phyloP scores from a whole-genome alignment of 2,797 vertebrate species.

The Mastacembelus armatus region DNA sequence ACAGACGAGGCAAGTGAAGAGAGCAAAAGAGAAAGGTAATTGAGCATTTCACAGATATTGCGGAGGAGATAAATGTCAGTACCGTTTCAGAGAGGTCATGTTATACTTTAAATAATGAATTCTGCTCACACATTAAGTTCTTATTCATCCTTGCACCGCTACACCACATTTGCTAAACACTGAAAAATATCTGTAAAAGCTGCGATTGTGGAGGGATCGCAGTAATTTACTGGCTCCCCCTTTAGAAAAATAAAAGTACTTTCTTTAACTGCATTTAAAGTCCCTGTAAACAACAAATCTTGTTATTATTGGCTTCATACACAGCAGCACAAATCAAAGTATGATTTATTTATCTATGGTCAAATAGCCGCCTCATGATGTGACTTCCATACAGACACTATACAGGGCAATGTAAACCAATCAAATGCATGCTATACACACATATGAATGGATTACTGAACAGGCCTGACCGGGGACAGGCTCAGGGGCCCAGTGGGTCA shows the following conservation, averaged over 20 bases:
- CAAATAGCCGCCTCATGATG: no score
- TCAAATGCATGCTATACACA: no score
- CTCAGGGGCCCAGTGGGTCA: no score
- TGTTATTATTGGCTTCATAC: no score
- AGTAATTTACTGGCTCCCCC: no score
- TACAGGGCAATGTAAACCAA: no score
- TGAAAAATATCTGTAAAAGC: neutral
- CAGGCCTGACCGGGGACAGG: no score
- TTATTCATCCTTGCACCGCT: neutral
- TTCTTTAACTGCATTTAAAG: neutral
- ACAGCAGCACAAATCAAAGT: no score
- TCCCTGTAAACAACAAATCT: neutral
- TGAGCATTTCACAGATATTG: slow-evolving; percentile 11
- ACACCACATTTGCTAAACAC: neutral
- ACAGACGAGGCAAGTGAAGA: neutral
- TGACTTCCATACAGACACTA: no score
- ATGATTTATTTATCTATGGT: no score
- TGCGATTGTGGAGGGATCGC: neutral
- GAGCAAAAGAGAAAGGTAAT: neutral
- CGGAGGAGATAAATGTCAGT: slow-evolving; percentile 20
- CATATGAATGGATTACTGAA: no score
- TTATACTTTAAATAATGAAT: neutral
- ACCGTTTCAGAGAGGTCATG: slow-evolving; percentile 4
- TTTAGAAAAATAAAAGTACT: neutral
- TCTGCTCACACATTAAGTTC: neutral